These are phyloP conservation scores for Phalangium opilio DNA, from an alignment of 2,888 invertebrate species.

Conservation along the genomic window DNA sequence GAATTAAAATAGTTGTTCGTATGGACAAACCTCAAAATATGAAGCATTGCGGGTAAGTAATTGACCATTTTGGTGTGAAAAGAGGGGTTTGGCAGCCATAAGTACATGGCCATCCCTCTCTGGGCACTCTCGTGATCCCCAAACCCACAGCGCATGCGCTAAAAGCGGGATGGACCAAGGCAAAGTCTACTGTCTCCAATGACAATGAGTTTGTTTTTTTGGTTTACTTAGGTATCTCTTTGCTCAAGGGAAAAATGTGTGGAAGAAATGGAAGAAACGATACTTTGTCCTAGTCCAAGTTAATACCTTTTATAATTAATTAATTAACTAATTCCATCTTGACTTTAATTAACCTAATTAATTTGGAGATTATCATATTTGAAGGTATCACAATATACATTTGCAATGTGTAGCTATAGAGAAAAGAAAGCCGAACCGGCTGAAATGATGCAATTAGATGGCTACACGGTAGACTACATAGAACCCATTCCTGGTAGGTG, in stretches of 20 bases:
- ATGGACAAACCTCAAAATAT: slow-evolving; percentile 98
- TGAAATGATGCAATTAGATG: slow-evolving; percentile 99
- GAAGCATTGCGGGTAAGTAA: slow-evolving; percentile 84
- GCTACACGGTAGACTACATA: slow-evolving; percentile 97
- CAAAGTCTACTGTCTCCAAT: too few relatives aligned
- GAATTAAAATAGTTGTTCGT: slow-evolving; percentile 91
- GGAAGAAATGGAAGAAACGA: slow-evolving; percentile 99
- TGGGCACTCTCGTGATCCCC: too few relatives aligned
- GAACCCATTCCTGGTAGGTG: slow-evolving; percentile 81
- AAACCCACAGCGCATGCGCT: too few relatives aligned
- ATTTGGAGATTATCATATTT: too few relatives aligned
- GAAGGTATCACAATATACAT: slow-evolving; percentile 84
- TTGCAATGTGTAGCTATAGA: slow-evolving; percentile 98
- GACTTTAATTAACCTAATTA: too few relatives aligned
- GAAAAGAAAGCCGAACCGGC: slow-evolving; percentile 98
- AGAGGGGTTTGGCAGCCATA: too few relatives aligned
- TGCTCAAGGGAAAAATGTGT: slow-evolving; percentile 88
- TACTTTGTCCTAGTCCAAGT: slow-evolving; percentile 98
- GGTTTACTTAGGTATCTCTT: slow-evolving; percentile 53
- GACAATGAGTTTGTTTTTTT: too few relatives aligned
- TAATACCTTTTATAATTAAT: slow-evolving; percentile 6
- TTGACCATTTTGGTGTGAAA: too few relatives aligned
- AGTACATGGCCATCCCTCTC: too few relatives aligned
- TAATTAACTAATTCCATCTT: not conserved
- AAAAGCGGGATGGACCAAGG: too few relatives aligned